phyloP scores from a whole-genome alignment of 2,113 vertebrate genomes.

The Apteryx owenii region DNA sequence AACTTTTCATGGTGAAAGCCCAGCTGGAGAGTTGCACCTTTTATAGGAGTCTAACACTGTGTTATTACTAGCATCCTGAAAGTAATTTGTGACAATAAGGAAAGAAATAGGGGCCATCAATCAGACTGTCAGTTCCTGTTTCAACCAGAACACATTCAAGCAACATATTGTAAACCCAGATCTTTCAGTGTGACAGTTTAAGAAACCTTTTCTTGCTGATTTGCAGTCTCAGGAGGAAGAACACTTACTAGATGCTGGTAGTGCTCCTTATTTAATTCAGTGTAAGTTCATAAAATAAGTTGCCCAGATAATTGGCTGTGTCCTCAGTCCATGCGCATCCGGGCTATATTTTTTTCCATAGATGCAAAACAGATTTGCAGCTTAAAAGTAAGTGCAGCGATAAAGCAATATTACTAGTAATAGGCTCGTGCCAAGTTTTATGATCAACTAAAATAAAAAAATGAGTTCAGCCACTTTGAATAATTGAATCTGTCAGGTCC shows the following conservation, averaged over 20 bases:
- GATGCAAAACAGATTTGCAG: slow-evolving; percentile 70
- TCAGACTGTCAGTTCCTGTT: slow-evolving; percentile 65
- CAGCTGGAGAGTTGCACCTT: slow-evolving; percentile 40
- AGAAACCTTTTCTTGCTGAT: slow-evolving; percentile 42
- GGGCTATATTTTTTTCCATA: slow-evolving; percentile 50
- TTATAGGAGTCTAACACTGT: slow-evolving; percentile 4
- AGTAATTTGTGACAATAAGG: slow-evolving; percentile 67
- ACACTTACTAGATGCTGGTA: not conserved
- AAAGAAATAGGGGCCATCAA: slow-evolving; percentile 70
- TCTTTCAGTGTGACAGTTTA: slow-evolving; percentile 31
- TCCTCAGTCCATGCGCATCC: slow-evolving; percentile 24
- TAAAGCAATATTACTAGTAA: slow-evolving; percentile 65
- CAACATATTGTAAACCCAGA: slow-evolving; percentile 58
- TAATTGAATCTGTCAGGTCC: slow-evolving; percentile 59
- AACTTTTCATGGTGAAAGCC: slow-evolving; percentile 31
- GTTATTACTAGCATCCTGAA: slow-evolving; percentile 43
- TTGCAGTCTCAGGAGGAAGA: slow-evolving; percentile 56
- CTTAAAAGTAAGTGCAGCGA: slow-evolving; percentile 47
- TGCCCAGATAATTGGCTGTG: slow-evolving; percentile 52
- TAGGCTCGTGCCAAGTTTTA: slow-evolving; percentile 63
- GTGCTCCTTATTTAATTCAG: slow-evolving; percentile 64
- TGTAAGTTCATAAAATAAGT: slow-evolving; percentile 73
- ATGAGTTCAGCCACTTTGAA: slow-evolving; percentile 38
- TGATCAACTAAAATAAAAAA: slow-evolving; percentile 67
- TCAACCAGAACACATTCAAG: slow-evolving; percentile 60